A percentile compares a stretch with the other conserved stretches of the same genome.
phyloP scores from a whole-genome alignment of 2,888 invertebrate species.

The Epinotia brunnichana region DNA sequence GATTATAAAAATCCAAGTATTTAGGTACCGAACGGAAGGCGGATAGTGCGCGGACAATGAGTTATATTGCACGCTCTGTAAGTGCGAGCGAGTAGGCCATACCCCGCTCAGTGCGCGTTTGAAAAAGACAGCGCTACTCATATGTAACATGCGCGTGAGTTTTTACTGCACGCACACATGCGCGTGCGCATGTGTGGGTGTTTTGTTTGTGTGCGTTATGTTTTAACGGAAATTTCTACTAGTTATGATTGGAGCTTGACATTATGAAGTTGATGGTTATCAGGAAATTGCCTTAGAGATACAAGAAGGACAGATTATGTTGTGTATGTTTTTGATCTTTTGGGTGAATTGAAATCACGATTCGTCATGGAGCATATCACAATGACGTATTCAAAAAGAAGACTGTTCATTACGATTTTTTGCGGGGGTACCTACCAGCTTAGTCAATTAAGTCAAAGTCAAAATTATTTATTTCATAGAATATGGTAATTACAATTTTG shows the following conservation, averaged over 20 bases:
- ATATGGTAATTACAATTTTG: too few species aligned
- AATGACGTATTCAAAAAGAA: too few species aligned
- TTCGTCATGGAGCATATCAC: too few species aligned
- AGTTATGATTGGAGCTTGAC: constrained; percentile 27
- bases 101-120: background rate
- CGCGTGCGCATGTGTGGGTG: constrained; percentile 16
- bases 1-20: constrained; percentile 25
- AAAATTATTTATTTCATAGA: too few species aligned
- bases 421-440: too few species aligned
- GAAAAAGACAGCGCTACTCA: constrained; percentile 23
- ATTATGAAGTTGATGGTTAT: constrained; percentile 34
- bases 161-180: constrained; percentile 36
- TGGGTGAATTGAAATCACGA: constrained; percentile 1
- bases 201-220: constrained; percentile 17
- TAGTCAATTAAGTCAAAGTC: too few species aligned
- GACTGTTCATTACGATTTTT: too few species aligned
- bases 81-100: constrained; percentile 11
- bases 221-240: constrained; percentile 40
- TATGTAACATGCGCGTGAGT: constrained; percentile 35
- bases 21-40: constrained; percentile 19
- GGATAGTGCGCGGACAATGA: constrained; percentile 26
- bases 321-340: constrained; percentile 15
- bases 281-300: constrained; percentile 31
- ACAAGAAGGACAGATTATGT: constrained; percentile 3
- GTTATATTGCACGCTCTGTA: constrained; percentile 31